These are phyloP conservation scores for Calameuta pallipes DNA, from an alignment of 2,888 invertebrate species.

Conservation along the genomic window DNA sequence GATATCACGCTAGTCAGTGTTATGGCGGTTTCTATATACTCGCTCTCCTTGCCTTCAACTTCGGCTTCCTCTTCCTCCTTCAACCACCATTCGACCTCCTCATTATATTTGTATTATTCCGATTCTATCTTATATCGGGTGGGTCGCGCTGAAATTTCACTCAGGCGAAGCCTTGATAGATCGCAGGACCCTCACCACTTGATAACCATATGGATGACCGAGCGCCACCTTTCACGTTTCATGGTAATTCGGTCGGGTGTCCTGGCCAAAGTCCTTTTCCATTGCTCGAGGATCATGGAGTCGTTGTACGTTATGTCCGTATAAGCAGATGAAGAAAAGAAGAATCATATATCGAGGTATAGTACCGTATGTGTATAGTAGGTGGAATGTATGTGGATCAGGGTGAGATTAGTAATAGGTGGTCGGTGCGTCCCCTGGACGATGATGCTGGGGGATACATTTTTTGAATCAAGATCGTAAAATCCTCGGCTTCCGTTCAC, in stretches of 20 bases:
- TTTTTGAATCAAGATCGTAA: constrained; percentile 51
- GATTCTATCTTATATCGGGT: constrained; percentile 5
- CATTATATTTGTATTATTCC: constrained; percentile 12
- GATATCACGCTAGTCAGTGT: constrained; percentile 24
- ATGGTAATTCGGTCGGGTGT: not conserved
- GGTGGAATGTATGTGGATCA: constrained; percentile 20
- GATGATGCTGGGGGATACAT: constrained; percentile 20
- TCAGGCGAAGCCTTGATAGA: constrained; percentile 6
- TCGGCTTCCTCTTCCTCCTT: not conserved
- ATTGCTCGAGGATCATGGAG: not conserved
- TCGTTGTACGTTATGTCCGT: not conserved
- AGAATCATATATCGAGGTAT: not conserved
- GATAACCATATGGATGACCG: constrained; percentile 7
- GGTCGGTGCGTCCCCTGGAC: constrained; percentile 23
- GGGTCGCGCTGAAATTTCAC: constrained; percentile 3
- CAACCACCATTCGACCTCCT: not conserved
- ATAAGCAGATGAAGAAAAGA: not conserved
- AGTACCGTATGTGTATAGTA: not conserved
- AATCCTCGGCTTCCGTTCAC: constrained; percentile 61
- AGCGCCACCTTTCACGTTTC: constrained; percentile 4
- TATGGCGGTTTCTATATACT: not conserved
- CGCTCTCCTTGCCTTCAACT: not conserved
- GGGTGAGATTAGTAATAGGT: constrained; percentile 39
- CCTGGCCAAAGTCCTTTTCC: not conserved
- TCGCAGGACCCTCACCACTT: not conserved